A percentile compares a stretch with the other conserved stretches of the same genome.
Evolutionary conservation across 2,888 invertebrate genomes (phyloP).

Genomic region (Liopterus haemorrhoidalis): DNA sequence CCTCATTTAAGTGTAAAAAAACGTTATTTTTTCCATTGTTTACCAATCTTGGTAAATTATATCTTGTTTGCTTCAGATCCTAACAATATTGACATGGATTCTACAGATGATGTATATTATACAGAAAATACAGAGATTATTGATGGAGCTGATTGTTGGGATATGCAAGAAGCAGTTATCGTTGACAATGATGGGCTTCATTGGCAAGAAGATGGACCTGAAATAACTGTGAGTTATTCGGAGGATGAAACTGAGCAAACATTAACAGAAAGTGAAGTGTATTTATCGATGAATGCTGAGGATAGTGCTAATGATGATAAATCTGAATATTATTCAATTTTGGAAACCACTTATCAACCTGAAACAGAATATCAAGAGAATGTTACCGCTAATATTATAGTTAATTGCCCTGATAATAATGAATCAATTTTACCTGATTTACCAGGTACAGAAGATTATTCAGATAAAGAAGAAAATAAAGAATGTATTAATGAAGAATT

Average conservation of each 20-base stretch:
- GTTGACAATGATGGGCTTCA: constrained; percentile 23
- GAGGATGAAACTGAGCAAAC: constrained; percentile 24
- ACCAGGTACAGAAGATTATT: constrained; percentile 19
- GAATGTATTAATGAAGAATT: constrained; percentile 13
- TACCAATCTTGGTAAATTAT: too few species aligned
- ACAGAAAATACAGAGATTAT: constrained; percentile 17
- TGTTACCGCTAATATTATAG: constrained; percentile 27
- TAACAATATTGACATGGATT: too few species aligned
- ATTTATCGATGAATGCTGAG: constrained; percentile 38
- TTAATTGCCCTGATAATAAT: constrained; percentile 21
- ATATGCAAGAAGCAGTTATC: constrained; percentile 14
- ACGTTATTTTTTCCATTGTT: too few species aligned
- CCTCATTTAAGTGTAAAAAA: too few species aligned
- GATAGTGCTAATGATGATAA: constrained; percentile 32
- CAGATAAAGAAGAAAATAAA: constrained; percentile 23
- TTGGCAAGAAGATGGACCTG: constrained; percentile 30
- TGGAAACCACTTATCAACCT: constrained; percentile 32
- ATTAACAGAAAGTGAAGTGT: constrained; percentile 38
- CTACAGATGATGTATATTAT: constrained; percentile 23
- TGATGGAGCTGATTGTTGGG: constrained; percentile 12
- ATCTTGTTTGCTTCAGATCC: too few species aligned
- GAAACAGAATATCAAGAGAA: constrained; percentile 22
- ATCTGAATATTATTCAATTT: constrained; percentile 41
- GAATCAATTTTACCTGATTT: constrained; percentile 24
- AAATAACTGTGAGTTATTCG: constrained; percentile 28